Conservation (phyloP, 2,113 vertebrate genomes). For the Ammospiza caudacuta region DNA sequence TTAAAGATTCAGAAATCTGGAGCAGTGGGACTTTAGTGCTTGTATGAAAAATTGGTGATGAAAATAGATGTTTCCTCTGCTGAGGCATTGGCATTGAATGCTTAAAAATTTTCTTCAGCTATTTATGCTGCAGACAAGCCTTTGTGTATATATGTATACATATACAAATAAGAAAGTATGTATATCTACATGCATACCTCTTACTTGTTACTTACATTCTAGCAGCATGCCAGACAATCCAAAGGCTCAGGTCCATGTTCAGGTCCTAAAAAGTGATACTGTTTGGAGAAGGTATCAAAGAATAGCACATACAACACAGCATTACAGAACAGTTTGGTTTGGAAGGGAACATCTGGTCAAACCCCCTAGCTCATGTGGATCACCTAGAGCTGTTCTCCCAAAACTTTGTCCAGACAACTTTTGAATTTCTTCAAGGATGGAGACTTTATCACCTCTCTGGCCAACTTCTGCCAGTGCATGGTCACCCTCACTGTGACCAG, state of each 20-base stretch:
- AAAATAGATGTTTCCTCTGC: background rate
- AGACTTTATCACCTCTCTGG: background rate
- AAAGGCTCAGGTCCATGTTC: background rate
- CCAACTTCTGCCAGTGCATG: background rate
- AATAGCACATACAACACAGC: background rate
- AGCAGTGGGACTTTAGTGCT: background rate
- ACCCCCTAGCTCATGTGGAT: rapidly evolving
- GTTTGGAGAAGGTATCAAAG: background rate
- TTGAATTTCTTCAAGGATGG: background rate
- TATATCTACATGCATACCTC: too few species aligned
- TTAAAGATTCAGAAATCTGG: background rate
- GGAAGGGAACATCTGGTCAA: background rate
- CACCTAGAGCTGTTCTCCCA: background rate
- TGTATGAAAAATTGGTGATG: background rate
- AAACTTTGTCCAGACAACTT: background rate
- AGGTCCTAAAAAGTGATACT: background rate
- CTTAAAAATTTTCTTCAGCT: background rate
- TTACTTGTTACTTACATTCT: background rate
- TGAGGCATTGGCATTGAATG: background rate
- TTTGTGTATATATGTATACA: background rate
- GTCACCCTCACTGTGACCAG: background rate
- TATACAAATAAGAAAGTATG: background rate
- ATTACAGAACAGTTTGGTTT: rapidly evolving
- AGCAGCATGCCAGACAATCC: background rate
- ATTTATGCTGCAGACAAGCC: background rate